phyloP scores from a whole-genome alignment of 2,888 invertebrate species.

The Troilus luridus region DNA sequence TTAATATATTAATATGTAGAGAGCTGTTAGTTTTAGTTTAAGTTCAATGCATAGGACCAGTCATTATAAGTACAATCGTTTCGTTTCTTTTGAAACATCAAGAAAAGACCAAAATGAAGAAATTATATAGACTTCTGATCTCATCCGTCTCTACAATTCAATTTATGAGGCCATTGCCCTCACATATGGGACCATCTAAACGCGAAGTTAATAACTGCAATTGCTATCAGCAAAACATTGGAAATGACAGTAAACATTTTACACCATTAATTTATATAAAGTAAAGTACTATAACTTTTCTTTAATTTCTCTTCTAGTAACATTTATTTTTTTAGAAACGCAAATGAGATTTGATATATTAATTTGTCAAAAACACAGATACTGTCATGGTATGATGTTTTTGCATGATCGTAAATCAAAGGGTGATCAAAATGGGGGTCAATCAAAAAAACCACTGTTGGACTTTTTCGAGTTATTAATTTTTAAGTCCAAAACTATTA shows the following conservation, averaged over 20 bases:
- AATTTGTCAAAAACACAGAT: background rate
- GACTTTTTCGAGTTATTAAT: no score
- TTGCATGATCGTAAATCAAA: no score
- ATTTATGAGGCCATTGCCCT: background rate
- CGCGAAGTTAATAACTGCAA: constrained; percentile 11
- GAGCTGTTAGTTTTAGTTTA: no score
- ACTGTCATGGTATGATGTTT: background rate
- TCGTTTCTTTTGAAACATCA: background rate
- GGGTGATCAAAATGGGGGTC: no score
- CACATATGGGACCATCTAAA: background rate
- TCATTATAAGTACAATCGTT: background rate
- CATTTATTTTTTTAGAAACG: no score
- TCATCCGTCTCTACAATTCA: background rate
- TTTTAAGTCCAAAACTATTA: no score
- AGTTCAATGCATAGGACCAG: background rate
- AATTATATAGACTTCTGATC: background rate
- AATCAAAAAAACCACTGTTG: no score
- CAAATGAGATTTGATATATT: background rate
- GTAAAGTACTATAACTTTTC: background rate
- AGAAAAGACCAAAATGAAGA: background rate
- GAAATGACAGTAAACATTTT: background rate
- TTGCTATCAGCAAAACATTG: background rate
- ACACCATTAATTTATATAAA: background rate
- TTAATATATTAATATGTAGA: no score
- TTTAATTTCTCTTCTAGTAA: background rate